phyloP scores from a whole-genome alignment of 2,888 invertebrate genomes.

The Leistus spinibarbis region DNA sequence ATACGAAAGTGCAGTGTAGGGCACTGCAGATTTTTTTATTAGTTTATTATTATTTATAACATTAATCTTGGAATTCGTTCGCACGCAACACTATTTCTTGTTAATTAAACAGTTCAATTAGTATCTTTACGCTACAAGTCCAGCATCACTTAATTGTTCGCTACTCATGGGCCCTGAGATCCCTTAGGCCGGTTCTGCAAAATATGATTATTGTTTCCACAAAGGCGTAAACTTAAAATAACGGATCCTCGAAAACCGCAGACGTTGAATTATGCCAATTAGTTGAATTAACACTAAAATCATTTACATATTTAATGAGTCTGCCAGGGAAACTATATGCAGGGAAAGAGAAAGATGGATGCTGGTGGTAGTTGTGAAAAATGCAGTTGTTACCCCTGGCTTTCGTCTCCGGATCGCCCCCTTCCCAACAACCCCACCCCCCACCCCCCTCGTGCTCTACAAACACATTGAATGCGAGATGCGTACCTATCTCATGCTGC shows the following conservation, averaged over 20 bases:
- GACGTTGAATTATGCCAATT: slow-evolving; percentile 10
- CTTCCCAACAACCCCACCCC: too few species aligned
- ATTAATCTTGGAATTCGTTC: too few species aligned
- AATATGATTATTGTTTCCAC: not conserved
- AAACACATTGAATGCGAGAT: not conserved
- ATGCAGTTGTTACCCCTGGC: not conserved
- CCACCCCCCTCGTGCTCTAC: not conserved
- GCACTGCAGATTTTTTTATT: too few species aligned
- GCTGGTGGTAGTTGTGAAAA: not conserved
- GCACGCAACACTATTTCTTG: too few species aligned
- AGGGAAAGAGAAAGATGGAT: too few species aligned
- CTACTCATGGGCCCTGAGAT: too few species aligned
- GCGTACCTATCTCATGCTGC: not conserved
- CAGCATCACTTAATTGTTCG: too few species aligned
- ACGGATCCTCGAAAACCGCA: not conserved
- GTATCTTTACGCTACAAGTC: too few species aligned
- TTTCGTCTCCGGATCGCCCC: too few species aligned
- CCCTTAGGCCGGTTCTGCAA: not conserved
- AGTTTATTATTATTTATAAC: too few species aligned
- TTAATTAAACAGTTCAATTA: too few species aligned
- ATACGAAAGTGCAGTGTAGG: too few species aligned
- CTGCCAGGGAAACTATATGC: not conserved
- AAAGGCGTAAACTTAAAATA: not conserved
- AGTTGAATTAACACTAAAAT: slow-evolving; percentile 26
- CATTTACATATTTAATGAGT: slow-evolving; percentile 31